Conservation (phyloP, 2,888 invertebrate species). For the Scaptomyza reducta region DNA sequence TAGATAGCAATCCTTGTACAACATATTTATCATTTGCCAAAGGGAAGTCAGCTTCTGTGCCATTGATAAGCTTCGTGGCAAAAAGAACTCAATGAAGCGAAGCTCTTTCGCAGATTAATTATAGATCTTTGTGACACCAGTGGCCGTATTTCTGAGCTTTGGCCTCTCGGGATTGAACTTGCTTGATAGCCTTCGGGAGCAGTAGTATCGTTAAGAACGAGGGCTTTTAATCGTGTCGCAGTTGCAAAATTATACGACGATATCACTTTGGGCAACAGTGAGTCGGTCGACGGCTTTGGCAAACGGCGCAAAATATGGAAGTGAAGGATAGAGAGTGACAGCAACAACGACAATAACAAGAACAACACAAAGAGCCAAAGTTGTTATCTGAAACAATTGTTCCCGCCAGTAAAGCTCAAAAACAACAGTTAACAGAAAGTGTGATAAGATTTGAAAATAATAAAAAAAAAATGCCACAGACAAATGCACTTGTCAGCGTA, state of each 20-base stretch:
- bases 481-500: conserved; percentile 58
- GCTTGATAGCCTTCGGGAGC: conserved; percentile 3
- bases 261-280: conserved; percentile 33
- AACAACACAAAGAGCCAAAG: conserved; percentile 48
- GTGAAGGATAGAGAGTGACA: conserved; percentile 17
- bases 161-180: conserved; percentile 15
- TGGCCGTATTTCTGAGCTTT: neutral
- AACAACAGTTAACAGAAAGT: conserved; percentile 65
- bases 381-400: conserved; percentile 58
- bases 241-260: conserved; percentile 34
- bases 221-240: conserved; percentile 27
- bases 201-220: conserved; percentile 5
- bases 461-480: conserved; percentile 28
- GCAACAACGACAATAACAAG: conserved; percentile 21
- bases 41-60: conserved; percentile 17
- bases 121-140: neutral
- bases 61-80: conserved; percentile 18
- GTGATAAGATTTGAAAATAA: conserved; percentile 66
- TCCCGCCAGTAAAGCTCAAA: conserved; percentile 66
- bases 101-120: conserved; percentile 15
- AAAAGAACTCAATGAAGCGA: conserved; percentile 10
- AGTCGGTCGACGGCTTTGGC: conserved; percentile 33
- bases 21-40: conserved; percentile 13
- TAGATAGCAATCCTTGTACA: conserved; percentile 8
- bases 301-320: conserved; percentile 32